Evolutionary conservation across 2,113 vertebrate genomes (phyloP), one percentile per base, ranked within the genome.

Genomic region (Leucopternis melanops): DNA sequence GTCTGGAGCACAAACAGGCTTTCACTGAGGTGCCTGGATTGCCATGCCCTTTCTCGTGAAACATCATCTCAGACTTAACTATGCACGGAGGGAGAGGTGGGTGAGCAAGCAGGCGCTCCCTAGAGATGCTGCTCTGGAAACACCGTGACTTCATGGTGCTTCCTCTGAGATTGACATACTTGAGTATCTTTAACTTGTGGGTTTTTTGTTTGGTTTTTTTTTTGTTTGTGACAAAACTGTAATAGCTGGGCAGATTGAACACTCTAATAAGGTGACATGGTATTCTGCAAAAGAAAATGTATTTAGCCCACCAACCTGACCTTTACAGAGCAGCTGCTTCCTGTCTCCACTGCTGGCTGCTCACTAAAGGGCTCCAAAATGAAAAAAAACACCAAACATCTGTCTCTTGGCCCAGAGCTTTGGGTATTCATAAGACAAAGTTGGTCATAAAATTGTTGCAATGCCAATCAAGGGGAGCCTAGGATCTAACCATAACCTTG

Each of bases 201-300:
- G 11, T 7, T 36, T 50, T 18, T 23, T 47, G 19, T 47, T 47
- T 47, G 19, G 5, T 10, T 5, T 19, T 49, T 63, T 44, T 17
- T 72, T 80, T 91, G 38, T 61, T 92, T 81, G 92, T 96, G 95
- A 94, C 26, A 11, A 91, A 92, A 59, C 82, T 97, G 97, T 97
- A 97, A 45, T 40, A 88, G 95, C 86, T 42, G 96, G 96, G 96
- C 94, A 91, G 96, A 86, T 26, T 36, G 94, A 94, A 87, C 1
- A 8, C 83, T 85, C 70, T 94, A 97, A 97, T 97, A 97, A 97
- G 52, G n/a, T 81, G 62, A 57, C 11, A 57, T 16, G 25, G 32
- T 75, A 21, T 59, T 82, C 86, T 52, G 58, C n/a, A 74, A 83
- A 83, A 90, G 27, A 45, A 86, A 66, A 62, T 42, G 15, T 45